phyloP scores from a whole-genome alignment of 2,797 vertebrate species.

The Rhinatrema bivittatum region DNA sequence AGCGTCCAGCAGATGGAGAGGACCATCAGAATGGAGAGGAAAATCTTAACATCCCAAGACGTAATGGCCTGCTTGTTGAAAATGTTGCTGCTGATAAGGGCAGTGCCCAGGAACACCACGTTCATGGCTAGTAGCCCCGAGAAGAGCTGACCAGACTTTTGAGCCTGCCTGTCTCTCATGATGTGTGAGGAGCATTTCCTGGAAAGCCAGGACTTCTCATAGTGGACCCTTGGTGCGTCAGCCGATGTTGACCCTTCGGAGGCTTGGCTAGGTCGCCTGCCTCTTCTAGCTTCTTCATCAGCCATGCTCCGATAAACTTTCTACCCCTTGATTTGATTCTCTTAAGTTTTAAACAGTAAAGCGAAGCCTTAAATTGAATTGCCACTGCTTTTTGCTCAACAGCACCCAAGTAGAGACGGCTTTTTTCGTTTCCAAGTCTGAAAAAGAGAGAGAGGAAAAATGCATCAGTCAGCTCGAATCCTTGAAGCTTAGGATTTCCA shows the following conservation, averaged over 20 bases:
- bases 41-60: constrained; percentile 56
- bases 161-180: constrained; percentile 47
- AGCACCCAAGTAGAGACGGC: too few species aligned
- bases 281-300: background rate
- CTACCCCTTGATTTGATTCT: too few species aligned
- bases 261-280: constrained; percentile 19
- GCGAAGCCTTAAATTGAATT: too few species aligned
- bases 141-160: constrained; percentile 64
- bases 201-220: constrained; percentile 46
- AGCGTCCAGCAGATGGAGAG: constrained; percentile 65
- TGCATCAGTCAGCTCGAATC: too few species aligned
- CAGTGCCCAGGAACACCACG: constrained; percentile 71
- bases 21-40: constrained; percentile 65
- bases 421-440: too few species aligned
- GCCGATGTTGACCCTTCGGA: background rate
- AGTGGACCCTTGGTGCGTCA: background rate
- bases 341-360: too few species aligned
- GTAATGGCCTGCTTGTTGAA: constrained; percentile 59
- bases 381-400: too few species aligned
- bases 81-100: constrained; percentile 67
- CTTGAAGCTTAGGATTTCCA: too few species aligned
- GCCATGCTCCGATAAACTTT: constrained; percentile 24
- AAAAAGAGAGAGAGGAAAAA: too few species aligned
- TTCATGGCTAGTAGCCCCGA: constrained; percentile 84
- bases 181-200: constrained; percentile 38